Evolutionary conservation across 2,113 vertebrate species (phyloP), one percentile per base, ranked within the genome.

Genomic region (Athene cunicularia): DNA sequence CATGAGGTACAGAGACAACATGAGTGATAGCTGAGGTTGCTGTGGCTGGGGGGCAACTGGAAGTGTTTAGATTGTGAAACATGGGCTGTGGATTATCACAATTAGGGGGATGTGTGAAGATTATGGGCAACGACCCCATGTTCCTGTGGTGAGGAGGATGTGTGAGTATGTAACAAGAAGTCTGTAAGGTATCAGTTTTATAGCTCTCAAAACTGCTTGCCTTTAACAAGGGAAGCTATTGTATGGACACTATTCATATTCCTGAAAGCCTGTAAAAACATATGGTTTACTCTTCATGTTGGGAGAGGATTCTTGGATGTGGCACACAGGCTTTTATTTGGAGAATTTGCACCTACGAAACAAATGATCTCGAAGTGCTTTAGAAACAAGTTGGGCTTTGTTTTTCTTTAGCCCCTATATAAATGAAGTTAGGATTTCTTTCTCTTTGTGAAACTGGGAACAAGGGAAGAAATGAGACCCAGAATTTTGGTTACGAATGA

Each of bases 311-410:
- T 90, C 64, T 56, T 62, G 43, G 30, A 18, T 5, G 6, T 6
- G 33, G 66, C 63, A 90, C 32, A 26, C 18, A 59, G n/a, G 26
- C 50, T 71, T 90, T 66, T 86, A 56, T 47, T 22, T 39, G 67
- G n/a, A 70, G 68, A 92, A 90, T 77, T 59, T 86, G n/a, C 17
- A 91, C 58, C 71, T 92, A 62, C 22, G 59, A 90, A 95, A 58
- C 43, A 59, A 92, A 80, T 59, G 0, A 35, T 86, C 56, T 81
- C 56, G 2, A 63, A 63, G 43, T 71, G 68, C 35, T 90, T 86
- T 18, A 84, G 80, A 84, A 92, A 89, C 68, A 86, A 83, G 50
- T 16, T 74, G 19, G 21, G 20, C 70, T 86, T 96, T 92, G 43
- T 77, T 90, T 96, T 52, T 88, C 37, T 52, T 74, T 43, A 83